Base-by-base conservation (phyloP, 2,888 invertebrate genomes). In the Norana najaformis region DNA sequence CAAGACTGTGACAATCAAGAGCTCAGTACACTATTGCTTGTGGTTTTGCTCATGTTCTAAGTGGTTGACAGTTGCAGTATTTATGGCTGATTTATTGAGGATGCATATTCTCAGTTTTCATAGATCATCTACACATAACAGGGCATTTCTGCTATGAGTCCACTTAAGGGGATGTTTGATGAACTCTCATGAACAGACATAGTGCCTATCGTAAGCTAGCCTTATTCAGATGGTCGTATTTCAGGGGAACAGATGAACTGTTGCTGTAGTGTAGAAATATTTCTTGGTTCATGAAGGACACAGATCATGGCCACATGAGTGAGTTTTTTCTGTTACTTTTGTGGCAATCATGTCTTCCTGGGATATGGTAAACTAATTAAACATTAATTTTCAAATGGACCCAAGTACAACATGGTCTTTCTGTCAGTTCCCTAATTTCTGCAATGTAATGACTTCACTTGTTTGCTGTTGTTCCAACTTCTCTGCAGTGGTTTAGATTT, bases 161-260 rank as follows among this genome's bases (percentile, higher is more conserved):
- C n/a, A 69, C 8, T n/a, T n/a, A 13, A 69, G 69, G 30, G 69
- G n/a, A n/a, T 69, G 8, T 69, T 69, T 69, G 69, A 69, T 69
- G 69, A 69, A n/a, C 69, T 69, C 69, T 69, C 69, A n/a, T 1
- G 69, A 69, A n/a, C 69, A n/a, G 69, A 69, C 69, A n/a, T n/a
- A 69, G 69, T 69, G 69, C 69, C 69, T 69, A 69, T 69, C n/a
- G n/a, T n/a, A n/a, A 69, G 69, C 69, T n/a, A 69, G 69, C 69
- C 69, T 69, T 47, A n/a, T n/a, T n/a, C n/a, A n/a, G n/a, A n/a
- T n/a, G n/a, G n/a, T n/a, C n/a, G n/a, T n/a, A n/a, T n/a, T 47
- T 11, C 47, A 47, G 47, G 23, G 47, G 1, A 47, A 23, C 47
- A 47, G 47, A 1, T 47, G 47, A 47, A 47, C 47, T 47, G 47